These are phyloP conservation scores for Todus mexicanus DNA, from an alignment of 2,797 vertebrate genomes.

Conservation along the genomic window DNA sequence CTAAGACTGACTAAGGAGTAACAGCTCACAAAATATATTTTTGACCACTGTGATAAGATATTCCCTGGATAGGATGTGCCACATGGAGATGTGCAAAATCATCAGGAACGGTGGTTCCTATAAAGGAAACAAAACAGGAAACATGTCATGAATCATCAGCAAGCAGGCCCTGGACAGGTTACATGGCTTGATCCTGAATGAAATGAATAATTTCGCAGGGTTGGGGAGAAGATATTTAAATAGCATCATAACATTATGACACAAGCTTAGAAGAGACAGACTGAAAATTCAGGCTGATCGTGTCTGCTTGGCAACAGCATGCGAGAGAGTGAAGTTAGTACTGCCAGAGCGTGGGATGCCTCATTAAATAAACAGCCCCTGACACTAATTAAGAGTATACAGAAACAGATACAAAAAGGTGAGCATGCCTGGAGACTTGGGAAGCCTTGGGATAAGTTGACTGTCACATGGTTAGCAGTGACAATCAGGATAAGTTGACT, in stretches of 20 bases:
- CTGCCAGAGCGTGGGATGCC: neutral
- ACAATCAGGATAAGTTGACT: neutral
- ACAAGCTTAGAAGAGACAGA: neutral
- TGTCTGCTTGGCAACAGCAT: neutral
- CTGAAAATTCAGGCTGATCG: slow-evolving; percentile 19
- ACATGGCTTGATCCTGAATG: neutral
- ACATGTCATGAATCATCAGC: slow-evolving; percentile 60
- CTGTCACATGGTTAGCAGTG: neutral
- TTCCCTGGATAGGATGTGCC: slow-evolving; percentile 51
- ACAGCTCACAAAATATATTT: slow-evolving; percentile 46
- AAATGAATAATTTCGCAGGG: neutral
- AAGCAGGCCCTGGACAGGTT: slow-evolving; percentile 25
- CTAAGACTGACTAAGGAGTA: neutral
- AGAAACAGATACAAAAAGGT: neutral
- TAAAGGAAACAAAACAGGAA: slow-evolving; percentile 77
- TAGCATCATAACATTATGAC: neutral
- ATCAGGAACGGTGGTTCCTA: slow-evolving; percentile 45
- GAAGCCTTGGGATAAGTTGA: neutral
- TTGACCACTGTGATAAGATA: neutral
- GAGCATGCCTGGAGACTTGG: neutral
- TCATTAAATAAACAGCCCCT: slow-evolving; percentile 25
- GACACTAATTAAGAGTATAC: neutral
- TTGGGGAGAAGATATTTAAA: neutral
- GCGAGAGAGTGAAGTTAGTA: neutral
- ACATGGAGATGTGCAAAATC: slow-evolving; percentile 61